Percentiles rank a stretch among this genome's conserved stretches.
Evolutionary conservation across 35 echinoderm and acorn worm species (phyloP).

Genomic region (Ptychodera flava): DNA sequence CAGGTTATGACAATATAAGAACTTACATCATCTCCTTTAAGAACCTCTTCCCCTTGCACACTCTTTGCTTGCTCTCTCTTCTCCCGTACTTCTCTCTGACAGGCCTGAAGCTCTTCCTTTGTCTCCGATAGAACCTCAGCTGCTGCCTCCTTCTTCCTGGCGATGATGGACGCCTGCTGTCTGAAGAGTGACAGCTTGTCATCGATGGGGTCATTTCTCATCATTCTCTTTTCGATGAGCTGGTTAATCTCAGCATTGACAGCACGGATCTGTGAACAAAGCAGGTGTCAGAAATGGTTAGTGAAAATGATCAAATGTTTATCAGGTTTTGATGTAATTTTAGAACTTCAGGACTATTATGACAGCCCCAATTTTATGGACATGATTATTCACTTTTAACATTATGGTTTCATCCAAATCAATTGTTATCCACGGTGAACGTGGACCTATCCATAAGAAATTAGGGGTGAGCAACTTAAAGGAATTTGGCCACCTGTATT

Average conservation of each 20-base stretch:
- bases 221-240: conserved; percentile 97
- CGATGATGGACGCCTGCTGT: conserved; percentile 95
- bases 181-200: conserved; percentile 96
- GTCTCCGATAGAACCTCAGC: conserved; percentile 67
- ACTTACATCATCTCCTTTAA: conserved; percentile 96
- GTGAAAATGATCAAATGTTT: too few species aligned
- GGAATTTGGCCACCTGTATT: too few species aligned
- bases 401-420: too few species aligned
- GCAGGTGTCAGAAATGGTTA: too few species aligned
- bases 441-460: too few species aligned
- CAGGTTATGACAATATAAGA: neutral
- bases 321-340: neutral
- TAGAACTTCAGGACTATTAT: neutral
- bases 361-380: too few species aligned
- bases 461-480: too few species aligned
- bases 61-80: conserved; percentile 68
- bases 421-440: too few species aligned
- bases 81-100: conserved; percentile 60
- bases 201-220: conserved; percentile 87
- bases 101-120: conserved; percentile 69
- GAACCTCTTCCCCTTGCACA: conserved; percentile 69
- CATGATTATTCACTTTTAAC: too few species aligned
- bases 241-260: conserved; percentile 73
- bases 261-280: conserved; percentile 58
- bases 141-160: conserved; percentile 83